Evolutionary conservation across 2,797 vertebrate genomes (phyloP), one percentile per base, ranked within the genome.

Genomic region (Acanthurus tractus): DNA sequence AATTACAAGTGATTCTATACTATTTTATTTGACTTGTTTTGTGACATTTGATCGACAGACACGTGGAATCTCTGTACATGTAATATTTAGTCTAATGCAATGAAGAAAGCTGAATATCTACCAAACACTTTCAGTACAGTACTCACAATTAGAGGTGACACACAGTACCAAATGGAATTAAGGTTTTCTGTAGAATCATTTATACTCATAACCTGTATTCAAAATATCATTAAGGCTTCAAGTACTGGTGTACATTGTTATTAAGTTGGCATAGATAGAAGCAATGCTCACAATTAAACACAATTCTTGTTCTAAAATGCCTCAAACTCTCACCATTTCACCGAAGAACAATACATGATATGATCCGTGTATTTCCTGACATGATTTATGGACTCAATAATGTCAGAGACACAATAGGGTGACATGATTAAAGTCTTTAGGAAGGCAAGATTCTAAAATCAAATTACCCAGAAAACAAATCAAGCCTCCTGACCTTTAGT

Each of bases 161-260:
- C 46, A 42, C 0, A 36, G 13, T 71, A 25, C 61, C 42, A 59
- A 64, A 56, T 34, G 9, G n/a, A 71, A 64, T 62, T 48, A 0
- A 15, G 13, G 0, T 20, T 54, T 18, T 49, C 18, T 54, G 25
- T 15, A 63, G 34, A 78, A 42, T n/a, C 25, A 66, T 63, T 53
- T 71, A 10, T 42, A 53, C 65, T 79, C 57, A 42, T 15, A 23
- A 22, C 40, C 49, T 59, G 34, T 18, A 1, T 56, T 22, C 15
- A 40, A 49, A 71, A 58, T 59, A 64, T 58, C 8, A 46, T 70
- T 3, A 54, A 25, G 42, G 50, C 66, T 17, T 57, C 62, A 14
- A 0, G 29, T 48, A 2, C 5, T 57, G 20, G 22, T 58, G 23
- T 54, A 73, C 81, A 82, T 69, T 42, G 8, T 61, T 44, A 57